These are phyloP conservation scores for Euphydryas editha DNA, from an alignment of 2,888 invertebrate genomes.

Conservation along the genomic window DNA sequence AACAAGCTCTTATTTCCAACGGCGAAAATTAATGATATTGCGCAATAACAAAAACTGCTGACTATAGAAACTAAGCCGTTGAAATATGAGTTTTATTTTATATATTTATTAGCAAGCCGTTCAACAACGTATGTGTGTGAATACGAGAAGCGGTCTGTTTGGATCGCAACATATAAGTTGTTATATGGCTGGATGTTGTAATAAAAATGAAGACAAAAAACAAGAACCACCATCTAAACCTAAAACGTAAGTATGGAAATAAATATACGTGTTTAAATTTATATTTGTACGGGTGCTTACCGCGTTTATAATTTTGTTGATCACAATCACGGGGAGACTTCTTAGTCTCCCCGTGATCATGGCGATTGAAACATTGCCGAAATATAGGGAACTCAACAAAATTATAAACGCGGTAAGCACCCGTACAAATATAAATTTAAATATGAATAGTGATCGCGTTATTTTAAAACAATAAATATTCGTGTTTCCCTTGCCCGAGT, in stretches of 20 bases:
- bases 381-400: too few relatives aligned
- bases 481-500: too few relatives aligned
- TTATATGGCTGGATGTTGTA: slow-evolving; percentile 53
- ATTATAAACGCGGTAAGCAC: too few relatives aligned
- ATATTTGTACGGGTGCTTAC: too few relatives aligned
- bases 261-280: neutral
- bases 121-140: slow-evolving; percentile 52
- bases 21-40: neutral
- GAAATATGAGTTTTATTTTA: slow-evolving; percentile 18
- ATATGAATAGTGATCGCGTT: too few relatives aligned
- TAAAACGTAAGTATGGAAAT: neutral
- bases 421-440: too few relatives aligned
- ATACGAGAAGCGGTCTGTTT: slow-evolving; percentile 39
- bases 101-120: slow-evolving; percentile 53
- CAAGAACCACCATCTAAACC: slow-evolving; percentile 22
- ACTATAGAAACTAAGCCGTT: neutral
- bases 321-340: too few relatives aligned
- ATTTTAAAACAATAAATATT: too few relatives aligned
- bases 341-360: too few relatives aligned
- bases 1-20: neutral
- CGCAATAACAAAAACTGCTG: slow-evolving; percentile 1
- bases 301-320: too few relatives aligned
- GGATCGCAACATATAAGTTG: slow-evolving; percentile 51
- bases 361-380: too few relatives aligned
- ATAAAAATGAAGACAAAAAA: slow-evolving; percentile 34